Evolutionary conservation across 2,888 invertebrate species (phyloP).

Genomic region (Synergus itoensis): DNA sequence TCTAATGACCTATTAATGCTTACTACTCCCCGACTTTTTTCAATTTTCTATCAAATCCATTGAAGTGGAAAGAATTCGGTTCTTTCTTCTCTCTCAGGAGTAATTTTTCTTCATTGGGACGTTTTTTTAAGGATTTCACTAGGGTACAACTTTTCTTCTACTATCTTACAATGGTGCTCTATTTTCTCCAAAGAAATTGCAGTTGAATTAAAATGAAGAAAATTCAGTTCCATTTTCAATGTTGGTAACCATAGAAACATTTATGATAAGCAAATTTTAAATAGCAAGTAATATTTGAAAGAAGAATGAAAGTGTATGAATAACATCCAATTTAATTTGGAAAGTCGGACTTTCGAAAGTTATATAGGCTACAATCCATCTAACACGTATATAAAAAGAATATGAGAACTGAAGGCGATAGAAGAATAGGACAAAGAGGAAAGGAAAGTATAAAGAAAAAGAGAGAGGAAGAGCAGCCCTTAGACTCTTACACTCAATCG

Average conservation of each 20-base stretch:
- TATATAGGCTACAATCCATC: neutral
- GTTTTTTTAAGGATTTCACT: constrained; percentile 16
- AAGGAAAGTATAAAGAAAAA: constrained; percentile 18
- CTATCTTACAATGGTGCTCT: neutral
- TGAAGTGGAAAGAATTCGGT: neutral
- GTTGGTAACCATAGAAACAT: too few relatives aligned
- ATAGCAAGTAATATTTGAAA: neutral
- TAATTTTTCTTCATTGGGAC: constrained; percentile 27
- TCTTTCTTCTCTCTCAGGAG: constrained; percentile 1
- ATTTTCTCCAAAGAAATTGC: neutral
- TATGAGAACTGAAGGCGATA: constrained; percentile 6
- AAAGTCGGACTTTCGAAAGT: neutral
- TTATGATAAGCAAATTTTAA: neutral
- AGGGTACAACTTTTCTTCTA: constrained; percentile 31
- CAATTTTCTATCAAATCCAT: neutral
- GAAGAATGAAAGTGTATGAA: neutral
- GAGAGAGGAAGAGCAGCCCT: constrained; percentile 13
- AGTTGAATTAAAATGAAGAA: neutral
- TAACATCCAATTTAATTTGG: neutral
- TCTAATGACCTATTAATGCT: neutral
- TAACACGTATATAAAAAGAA: neutral
- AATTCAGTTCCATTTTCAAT: neutral
- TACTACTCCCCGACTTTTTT: neutral
- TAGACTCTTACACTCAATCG: constrained; percentile 41
- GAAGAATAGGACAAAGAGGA: constrained; percentile 28